phyloP scores from a whole-genome alignment of 2,888 invertebrate species.

The Venusia cambrica region DNA sequence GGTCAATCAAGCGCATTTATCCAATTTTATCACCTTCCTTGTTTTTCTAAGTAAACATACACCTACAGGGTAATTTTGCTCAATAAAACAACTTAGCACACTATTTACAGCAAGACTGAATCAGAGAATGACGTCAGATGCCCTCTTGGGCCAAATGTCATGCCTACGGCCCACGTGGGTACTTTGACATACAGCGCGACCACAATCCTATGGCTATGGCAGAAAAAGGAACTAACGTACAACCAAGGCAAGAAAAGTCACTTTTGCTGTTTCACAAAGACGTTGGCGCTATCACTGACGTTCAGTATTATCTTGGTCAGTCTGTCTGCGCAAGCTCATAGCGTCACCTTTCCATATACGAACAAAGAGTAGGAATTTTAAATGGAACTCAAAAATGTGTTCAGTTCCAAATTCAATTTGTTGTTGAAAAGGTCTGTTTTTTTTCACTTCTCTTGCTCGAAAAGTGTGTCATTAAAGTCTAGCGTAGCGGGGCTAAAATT shows the following conservation, averaged over 20 bases:
- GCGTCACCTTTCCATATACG: constrained; percentile 41
- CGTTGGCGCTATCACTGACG: too few species aligned
- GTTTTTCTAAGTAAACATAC: constrained; percentile 11
- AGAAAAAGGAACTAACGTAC: too few species aligned
- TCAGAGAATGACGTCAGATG: constrained; percentile 59
- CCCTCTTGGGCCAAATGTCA: constrained; percentile 67
- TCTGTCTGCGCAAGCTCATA: constrained; percentile 35
- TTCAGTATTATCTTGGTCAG: too few species aligned
- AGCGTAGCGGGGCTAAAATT: too few species aligned
- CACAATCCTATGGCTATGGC: too few species aligned
- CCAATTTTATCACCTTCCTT: constrained; percentile 10
- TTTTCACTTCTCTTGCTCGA: too few species aligned
- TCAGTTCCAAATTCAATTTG: too few species aligned
- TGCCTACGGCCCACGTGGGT: constrained; percentile 65
- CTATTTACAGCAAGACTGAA: constrained; percentile 39
- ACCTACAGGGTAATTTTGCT: constrained; percentile 11
- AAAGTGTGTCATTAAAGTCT: too few species aligned
- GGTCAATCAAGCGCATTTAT: constrained; percentile 6
- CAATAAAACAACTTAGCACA: constrained; percentile 13
- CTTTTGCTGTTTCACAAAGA: too few species aligned
- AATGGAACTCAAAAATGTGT: constrained; percentile 41
- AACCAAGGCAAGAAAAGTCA: too few species aligned
- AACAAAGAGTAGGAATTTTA: constrained; percentile 50
- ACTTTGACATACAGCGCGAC: constrained; percentile 22
- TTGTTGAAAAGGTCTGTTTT: too few species aligned